phyloP scores from a whole-genome alignment of 2,888 invertebrate species.

The Tetheella fluctuosa region DNA sequence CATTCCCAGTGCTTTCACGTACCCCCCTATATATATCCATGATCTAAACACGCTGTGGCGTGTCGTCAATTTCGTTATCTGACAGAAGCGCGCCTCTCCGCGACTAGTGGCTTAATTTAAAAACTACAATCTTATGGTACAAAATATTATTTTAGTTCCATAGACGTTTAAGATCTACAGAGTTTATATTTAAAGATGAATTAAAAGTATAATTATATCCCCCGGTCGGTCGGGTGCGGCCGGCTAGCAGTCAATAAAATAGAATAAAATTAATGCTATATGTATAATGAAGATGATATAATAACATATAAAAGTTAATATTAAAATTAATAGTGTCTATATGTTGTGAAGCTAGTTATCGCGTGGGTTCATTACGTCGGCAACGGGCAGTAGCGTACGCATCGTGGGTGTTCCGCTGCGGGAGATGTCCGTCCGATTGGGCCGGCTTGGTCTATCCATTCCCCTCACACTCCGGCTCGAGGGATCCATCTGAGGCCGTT shows the following conservation, averaged over 20 bases:
- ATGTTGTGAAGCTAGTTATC: slow-evolving; percentile 61
- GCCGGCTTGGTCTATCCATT: background rate
- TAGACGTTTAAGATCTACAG: slow-evolving; percentile 78
- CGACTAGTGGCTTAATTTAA: slow-evolving; percentile 71
- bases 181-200: slow-evolving; percentile 74
- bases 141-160: slow-evolving; percentile 81
- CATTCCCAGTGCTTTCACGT: background rate
- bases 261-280: slow-evolving; percentile 47
- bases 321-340: slow-evolving; percentile 62
- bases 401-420: slow-evolving; percentile 39
- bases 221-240: slow-evolving; percentile 28
- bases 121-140: slow-evolving; percentile 74
- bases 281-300: slow-evolving; percentile 52
- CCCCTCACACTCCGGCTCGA: slow-evolving; percentile 13
- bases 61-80: background rate
- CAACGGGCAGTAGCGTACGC: slow-evolving; percentile 51
- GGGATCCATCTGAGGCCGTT: background rate
- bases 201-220: slow-evolving; percentile 51
- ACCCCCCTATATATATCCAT: background rate
- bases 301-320: slow-evolving; percentile 44
- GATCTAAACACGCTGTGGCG: background rate
- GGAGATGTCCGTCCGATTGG: slow-evolving; percentile 18
- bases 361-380: slow-evolving; percentile 54
- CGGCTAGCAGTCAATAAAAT: slow-evolving; percentile 50
- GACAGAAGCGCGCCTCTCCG: slow-evolving; percentile 39